Evolutionary conservation across 2,113 vertebrate genomes (phyloP).

Genomic region (Amia ocellicauda): DNA sequence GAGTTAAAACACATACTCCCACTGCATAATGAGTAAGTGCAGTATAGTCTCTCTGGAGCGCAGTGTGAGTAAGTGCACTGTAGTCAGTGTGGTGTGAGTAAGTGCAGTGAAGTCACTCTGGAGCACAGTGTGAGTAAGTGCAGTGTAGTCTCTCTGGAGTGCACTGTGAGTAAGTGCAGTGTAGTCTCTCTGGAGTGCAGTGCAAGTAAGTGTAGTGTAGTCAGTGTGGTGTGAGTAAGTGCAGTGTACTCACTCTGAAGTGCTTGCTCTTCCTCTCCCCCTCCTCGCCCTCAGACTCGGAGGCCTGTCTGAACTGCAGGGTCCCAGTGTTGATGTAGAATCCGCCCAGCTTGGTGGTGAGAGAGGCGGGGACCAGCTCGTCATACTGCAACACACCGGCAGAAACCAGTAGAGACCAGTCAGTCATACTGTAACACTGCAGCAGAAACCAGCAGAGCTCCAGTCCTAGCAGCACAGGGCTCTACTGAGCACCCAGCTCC

Average conservation of each 20-base stretch:
- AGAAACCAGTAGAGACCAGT: no score
- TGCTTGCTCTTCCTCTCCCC: slow-evolving; percentile 73
- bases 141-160: no score
- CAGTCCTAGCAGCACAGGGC: no score
- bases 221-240: background rate
- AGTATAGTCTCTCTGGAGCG: no score
- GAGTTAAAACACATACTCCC: no score
- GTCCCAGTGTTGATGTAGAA: slow-evolving; percentile 99
- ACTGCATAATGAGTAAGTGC: no score
- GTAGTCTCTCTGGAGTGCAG: no score
- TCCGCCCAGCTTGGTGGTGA: slow-evolving; percentile 94
- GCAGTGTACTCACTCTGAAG: slow-evolving; percentile 72
- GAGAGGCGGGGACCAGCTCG: slow-evolving; percentile 93
- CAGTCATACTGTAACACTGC: no score
- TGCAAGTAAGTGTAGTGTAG: background rate
- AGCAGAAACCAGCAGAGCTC: no score
- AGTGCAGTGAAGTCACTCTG: slow-evolving; percentile 66
- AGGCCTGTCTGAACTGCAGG: slow-evolving; percentile 91
- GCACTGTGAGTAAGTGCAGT: no score
- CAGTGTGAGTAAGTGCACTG: background rate
- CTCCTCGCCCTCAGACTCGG: slow-evolving; percentile 90
- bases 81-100: background rate
- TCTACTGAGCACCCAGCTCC: background rate
- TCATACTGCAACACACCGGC: slow-evolving; percentile 73
- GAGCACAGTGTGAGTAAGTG: no score